Conservation (phyloP, 64 coral and sea anemone genomes). For the Porites lutea region DNA sequence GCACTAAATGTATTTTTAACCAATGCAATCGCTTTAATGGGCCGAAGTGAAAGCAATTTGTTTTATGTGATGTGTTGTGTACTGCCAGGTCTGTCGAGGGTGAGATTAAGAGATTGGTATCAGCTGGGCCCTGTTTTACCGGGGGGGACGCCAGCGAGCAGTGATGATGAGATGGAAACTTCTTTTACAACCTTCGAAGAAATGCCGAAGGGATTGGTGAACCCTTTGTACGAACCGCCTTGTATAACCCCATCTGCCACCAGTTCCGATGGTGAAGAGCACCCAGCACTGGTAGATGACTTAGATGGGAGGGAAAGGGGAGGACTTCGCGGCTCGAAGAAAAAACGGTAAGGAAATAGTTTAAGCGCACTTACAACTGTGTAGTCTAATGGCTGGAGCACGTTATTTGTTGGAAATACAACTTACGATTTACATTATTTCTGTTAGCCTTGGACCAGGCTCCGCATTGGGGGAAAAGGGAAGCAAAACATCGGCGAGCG, state of each 20-base stretch:
- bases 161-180: constrained; percentile 15
- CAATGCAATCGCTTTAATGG: too few relatives aligned
- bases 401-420: too few relatives aligned
- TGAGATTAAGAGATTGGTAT: not conserved
- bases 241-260: not conserved
- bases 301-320: not conserved
- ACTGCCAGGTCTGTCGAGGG: not conserved
- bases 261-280: not conserved
- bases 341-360: not conserved
- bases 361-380: too few relatives aligned
- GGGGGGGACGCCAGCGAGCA: not conserved
- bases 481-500: too few relatives aligned
- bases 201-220: not conserved
- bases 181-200: not conserved
- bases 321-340: not conserved
- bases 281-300: not conserved
- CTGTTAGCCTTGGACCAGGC: too few relatives aligned
- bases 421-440: too few relatives aligned
- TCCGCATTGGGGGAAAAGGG: too few relatives aligned
- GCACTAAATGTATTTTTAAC: too few relatives aligned
- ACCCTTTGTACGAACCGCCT: not conserved
- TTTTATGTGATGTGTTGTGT: not conserved
- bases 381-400: too few relatives aligned
- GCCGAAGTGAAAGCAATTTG: too few relatives aligned
- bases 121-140: not conserved